phyloP scores from a whole-genome alignment of 2,113 vertebrate genomes.

The Ardeotis arabs region DNA sequence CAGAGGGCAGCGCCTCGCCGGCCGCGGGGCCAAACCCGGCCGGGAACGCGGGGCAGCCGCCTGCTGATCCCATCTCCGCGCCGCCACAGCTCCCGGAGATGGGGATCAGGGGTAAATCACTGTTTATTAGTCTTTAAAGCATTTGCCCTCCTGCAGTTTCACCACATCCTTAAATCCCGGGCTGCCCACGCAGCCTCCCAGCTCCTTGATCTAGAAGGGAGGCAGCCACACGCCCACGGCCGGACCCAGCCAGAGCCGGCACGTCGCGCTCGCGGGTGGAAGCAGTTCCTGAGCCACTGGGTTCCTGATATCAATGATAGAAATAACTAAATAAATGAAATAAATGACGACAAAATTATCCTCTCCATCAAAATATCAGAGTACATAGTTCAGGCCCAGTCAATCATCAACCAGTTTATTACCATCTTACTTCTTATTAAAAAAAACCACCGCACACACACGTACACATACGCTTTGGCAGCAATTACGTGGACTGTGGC shows the following conservation, averaged over 20 bases:
- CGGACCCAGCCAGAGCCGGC: not conserved
- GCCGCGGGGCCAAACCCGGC: not conserved
- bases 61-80: not conserved
- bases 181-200: slow-evolving; percentile 24
- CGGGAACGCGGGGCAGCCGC: not conserved
- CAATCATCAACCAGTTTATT: slow-evolving; percentile 65
- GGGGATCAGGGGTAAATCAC: not conserved
- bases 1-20: not conserved
- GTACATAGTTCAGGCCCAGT: slow-evolving; percentile 61
- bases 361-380: slow-evolving; percentile 46
- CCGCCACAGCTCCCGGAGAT: not conserved
- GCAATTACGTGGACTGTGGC: not conserved
- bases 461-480: not conserved
- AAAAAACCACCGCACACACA: not conserved
- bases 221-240: slow-evolving; percentile 5
- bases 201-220: slow-evolving; percentile 33
- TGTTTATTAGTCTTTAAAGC: not conserved
- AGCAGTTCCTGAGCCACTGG: not conserved
- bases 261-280: not conserved
- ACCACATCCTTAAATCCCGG: not conserved
- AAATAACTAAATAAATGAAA: slow-evolving; percentile 11
- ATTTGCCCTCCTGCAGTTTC: not conserved
- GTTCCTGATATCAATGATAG: not conserved
- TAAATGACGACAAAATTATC: not conserved
- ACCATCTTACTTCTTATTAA: slow-evolving; percentile 46